A percentile compares a stretch with the other conserved stretches of the same genome.
Conservation (phyloP, 2,113 vertebrate species). For the Tylochromis polylepis region DNA sequence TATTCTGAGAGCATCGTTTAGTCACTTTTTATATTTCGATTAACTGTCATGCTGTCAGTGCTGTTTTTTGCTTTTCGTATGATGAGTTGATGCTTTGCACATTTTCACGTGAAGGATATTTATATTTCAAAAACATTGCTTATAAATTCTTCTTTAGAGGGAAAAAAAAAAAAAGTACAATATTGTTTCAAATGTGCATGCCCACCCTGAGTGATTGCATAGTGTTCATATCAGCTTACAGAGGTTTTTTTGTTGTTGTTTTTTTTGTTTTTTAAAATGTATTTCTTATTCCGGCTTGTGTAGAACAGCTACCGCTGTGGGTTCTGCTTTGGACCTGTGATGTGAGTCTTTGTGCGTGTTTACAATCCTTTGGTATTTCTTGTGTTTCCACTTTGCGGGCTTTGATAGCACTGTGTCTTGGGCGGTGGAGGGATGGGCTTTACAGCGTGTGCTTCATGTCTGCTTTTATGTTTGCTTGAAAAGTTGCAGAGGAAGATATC, state of each 20-base stretch:
- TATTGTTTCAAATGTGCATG: neutral
- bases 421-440: conserved; percentile 42
- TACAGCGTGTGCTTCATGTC: conserved; percentile 20
- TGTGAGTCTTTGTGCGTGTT: conserved; percentile 32
- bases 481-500: conserved; percentile 34
- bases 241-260: neutral
- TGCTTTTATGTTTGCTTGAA: conserved; percentile 46
- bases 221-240: neutral
- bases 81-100: neutral
- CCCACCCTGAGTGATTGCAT: neutral
- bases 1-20: neutral
- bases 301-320: conserved; percentile 19
- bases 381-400: conserved; percentile 48
- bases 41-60: conserved; percentile 8
- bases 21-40: neutral
- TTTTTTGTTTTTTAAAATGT: neutral
- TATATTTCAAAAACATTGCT: neutral
- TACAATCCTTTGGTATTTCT: conserved; percentile 49
- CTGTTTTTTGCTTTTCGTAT: neutral
- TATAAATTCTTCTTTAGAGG: neutral
- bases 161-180: neutral
- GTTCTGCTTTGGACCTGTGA: conserved; percentile 44
- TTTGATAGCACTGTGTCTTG: conserved; percentile 51
- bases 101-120: neutral
- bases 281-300: neutral